phyloP scores from a whole-genome alignment of 2,797 vertebrate species.

The Enteromius trimaculatus region DNA sequence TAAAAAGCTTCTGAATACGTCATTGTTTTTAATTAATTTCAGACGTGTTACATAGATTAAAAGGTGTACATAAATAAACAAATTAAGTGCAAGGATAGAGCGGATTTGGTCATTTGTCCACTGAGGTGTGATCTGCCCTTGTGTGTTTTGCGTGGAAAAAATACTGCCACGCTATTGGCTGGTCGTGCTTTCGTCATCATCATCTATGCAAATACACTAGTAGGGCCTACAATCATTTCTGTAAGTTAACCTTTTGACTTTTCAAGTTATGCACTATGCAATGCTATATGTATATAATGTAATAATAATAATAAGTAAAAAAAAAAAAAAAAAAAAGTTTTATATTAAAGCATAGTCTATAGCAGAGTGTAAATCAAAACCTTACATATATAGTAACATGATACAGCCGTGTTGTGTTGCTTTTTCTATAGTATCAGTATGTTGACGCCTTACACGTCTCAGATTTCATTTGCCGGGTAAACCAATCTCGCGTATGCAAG shows the following conservation, averaged over 20 bases:
- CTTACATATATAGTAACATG: slow-evolving; percentile 39
- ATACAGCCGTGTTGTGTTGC: slow-evolving; percentile 34
- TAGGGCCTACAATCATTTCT: background rate
- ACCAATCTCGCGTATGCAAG: slow-evolving; percentile 62
- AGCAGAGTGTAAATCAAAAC: slow-evolving; percentile 20
- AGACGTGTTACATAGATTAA: background rate
- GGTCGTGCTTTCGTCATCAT: slow-evolving; percentile 20
- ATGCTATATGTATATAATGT: background rate
- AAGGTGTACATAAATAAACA: background rate
- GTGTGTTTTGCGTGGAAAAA: slow-evolving; percentile 40
- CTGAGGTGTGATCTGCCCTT: slow-evolving; percentile 46
- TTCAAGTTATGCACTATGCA: background rate
- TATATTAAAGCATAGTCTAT: background rate
- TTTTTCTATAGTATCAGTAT: slow-evolving; percentile 44
- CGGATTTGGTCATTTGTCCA: slow-evolving; percentile 29
- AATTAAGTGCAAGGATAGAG: background rate
- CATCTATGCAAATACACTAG: background rate
- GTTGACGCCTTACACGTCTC: slow-evolving; percentile 11
- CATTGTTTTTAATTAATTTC: background rate
- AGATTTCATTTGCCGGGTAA: slow-evolving; percentile 59
- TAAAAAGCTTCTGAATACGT: background rate
- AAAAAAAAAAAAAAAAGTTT: background rate
- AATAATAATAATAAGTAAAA: background rate
- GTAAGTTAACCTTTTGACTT: background rate
- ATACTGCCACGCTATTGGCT: slow-evolving; percentile 45